These are phyloP conservation scores for Oceanites oceanicus DNA, from an alignment of 2,113 vertebrate species.

Conservation along the genomic window DNA sequence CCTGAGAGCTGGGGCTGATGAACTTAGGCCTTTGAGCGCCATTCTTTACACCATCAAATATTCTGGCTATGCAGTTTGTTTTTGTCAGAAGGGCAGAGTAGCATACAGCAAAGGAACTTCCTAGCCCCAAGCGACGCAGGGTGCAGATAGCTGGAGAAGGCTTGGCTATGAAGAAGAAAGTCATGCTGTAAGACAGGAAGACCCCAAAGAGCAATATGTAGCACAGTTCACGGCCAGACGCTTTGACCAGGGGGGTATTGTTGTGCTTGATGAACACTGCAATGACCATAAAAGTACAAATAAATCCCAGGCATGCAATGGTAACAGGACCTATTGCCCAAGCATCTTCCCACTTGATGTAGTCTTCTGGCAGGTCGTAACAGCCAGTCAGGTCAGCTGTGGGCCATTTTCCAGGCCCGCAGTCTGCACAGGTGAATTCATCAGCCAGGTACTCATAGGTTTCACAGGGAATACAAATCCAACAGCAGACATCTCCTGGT, in stretches of 20 bases:
- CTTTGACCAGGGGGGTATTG: conserved; percentile 94
- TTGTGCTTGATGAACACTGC: conserved; percentile 94
- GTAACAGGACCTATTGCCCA: conserved; percentile 98
- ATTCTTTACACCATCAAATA: conserved; percentile 94
- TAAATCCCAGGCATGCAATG: conserved; percentile 92
- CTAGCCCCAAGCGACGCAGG: conserved; percentile 88
- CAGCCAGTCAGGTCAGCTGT: conserved; percentile 87
- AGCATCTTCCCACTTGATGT: conserved; percentile 97
- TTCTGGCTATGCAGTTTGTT: conserved; percentile 97
- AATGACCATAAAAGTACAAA: conserved; percentile 89
- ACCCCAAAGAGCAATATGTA: conserved; percentile 95
- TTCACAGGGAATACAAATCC: conserved; percentile 98
- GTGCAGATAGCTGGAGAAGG: conserved; percentile 94
- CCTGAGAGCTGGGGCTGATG: conserved; percentile 97
- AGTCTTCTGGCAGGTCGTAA: conserved; percentile 95
- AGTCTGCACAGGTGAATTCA: conserved; percentile 93
- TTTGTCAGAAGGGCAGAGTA: conserved; percentile 97
- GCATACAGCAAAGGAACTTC: conserved; percentile 95
- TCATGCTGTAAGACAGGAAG: conserved; percentile 95
- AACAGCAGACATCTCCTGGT: conserved; percentile 97
- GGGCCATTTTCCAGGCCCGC: conserved; percentile 93
- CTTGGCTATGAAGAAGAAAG: conserved; percentile 97
- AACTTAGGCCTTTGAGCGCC: conserved; percentile 92
- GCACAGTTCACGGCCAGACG: conserved; percentile 94
- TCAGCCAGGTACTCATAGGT: conserved; percentile 91